Conservation (phyloP, 2,113 vertebrate species). For the Indri indri region DNA sequence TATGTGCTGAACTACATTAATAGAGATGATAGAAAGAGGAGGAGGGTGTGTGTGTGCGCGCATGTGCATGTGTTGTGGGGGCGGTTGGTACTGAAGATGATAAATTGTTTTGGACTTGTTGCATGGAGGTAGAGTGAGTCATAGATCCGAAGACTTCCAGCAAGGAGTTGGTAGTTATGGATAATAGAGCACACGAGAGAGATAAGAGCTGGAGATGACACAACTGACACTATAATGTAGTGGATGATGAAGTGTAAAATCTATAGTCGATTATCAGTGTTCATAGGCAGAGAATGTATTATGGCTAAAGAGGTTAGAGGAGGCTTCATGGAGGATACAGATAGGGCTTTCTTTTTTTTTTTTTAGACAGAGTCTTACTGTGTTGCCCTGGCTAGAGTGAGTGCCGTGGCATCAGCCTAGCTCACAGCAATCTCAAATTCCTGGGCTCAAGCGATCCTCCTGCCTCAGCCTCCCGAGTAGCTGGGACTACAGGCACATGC, state of each 20-base stretch:
- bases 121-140: neutral
- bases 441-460: no score
- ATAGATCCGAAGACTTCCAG: neutral
- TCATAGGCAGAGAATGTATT: neutral
- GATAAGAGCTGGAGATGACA: neutral
- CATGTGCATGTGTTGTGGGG: neutral
- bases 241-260: neutral
- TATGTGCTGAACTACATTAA: neutral
- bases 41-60: neutral
- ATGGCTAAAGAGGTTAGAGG: neutral
- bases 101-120: neutral
- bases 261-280: neutral
- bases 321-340: neutral
- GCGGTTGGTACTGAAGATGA: neutral
- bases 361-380: no score
- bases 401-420: no score
- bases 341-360: no score
- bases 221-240: neutral
- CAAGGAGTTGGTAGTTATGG: neutral
- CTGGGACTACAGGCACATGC: no score
- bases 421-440: no score
- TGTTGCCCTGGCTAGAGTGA: no score
- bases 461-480: no score
- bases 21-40: neutral
- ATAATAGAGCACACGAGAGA: neutral